Evolutionary conservation across 2,797 vertebrate genomes (phyloP), one percentile per base, ranked within the genome.

Genomic region (Streptopelia turtur): DNA sequence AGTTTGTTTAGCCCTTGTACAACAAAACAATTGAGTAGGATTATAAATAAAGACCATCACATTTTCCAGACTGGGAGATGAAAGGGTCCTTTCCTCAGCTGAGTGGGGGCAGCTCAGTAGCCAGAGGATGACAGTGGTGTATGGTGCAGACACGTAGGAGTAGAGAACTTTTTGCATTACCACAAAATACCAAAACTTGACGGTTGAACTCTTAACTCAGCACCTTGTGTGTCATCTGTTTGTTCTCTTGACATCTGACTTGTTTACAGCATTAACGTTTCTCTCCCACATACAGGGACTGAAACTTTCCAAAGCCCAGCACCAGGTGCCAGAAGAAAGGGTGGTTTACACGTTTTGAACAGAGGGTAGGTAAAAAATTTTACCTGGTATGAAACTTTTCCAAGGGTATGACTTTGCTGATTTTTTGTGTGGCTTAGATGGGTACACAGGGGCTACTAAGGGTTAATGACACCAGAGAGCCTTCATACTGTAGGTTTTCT

Each of bases 211-310:
- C 45, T 85, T 85, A 74, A 85, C 78, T 72, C 70, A 82, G 74
- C 50, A 64, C 37, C 37, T 60, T 10, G 25, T 90, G 82, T 95
- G 89, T 94, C 94, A 96, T 41, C 75, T 45, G 23, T 71, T 89
- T 86, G 52, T 84, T 85, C 93, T 79, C 84, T 83, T 92, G 75
- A 91, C 87, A 91, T 94, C 93, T 87, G 64, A 84, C 90, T 87
- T 92, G 76, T 92, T 94, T 89, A 91, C 85, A 83, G 25, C 84
- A 68, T 15, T 68, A 91, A 24, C 16, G 28, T 11, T 16, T 82
- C 63, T 90, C 92, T 92, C 92, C 90, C 89, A 91, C 92, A 52
- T 64, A 75, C 1, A 8, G 31, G 59, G 63, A 75, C 16, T 3
- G 64, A 95, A 95, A 97, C 64, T 84, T 49, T 28, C 33, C 18